Conservation (phyloP, 2,113 vertebrate genomes). For the Hassar affinis region DNA sequence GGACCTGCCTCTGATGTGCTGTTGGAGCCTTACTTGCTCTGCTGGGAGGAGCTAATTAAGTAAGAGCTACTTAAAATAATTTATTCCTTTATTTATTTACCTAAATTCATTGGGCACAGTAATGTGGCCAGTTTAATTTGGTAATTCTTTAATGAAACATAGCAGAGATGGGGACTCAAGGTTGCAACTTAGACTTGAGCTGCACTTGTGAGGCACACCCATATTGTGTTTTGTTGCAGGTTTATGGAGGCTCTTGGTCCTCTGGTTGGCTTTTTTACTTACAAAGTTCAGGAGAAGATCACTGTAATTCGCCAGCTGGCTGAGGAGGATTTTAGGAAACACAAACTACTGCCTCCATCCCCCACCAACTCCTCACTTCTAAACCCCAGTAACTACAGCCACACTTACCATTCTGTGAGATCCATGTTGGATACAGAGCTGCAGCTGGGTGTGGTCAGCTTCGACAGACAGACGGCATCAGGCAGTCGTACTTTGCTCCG, state of each 20-base stretch:
- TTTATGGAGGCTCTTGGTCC: slow-evolving; percentile 71
- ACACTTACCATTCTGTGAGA: slow-evolving; percentile 63
- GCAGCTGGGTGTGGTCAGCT: slow-evolving; percentile 56
- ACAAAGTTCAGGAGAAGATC: slow-evolving; percentile 67
- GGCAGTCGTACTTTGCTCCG: slow-evolving; percentile 70
- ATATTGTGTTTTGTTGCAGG: slow-evolving; percentile 53
- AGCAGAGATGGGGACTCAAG: not conserved
- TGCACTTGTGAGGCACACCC: too few species aligned
- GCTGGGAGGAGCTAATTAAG: slow-evolving; percentile 61
- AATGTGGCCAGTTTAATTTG: not conserved
- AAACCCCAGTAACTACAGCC: not conserved
- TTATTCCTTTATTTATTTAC: not conserved
- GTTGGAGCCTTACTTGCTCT: slow-evolving; percentile 56
- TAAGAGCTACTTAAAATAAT: slow-evolving; percentile 13
- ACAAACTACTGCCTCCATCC: not conserved
- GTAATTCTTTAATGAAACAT: not conserved
- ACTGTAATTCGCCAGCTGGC: slow-evolving; percentile 59
- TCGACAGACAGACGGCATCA: slow-evolving; percentile 47
- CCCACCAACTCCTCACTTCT: not conserved
- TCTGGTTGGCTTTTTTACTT: slow-evolving; percentile 69
- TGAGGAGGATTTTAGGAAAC: slow-evolving; percentile 34
- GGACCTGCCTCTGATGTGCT: slow-evolving; percentile 48
- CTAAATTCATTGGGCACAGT: not conserved
- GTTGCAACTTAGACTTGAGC: too few species aligned
- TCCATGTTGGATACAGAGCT: slow-evolving; percentile 69